A percentile compares a stretch with the other conserved stretches of the same genome.
Evolutionary conservation across 1,140 invertebrate species (phyloP).

Genomic region (Drosophila melanogaster): Release_6_plus_ISO1_MT NT_037436.4:18401501-18402000

Average conservation of each 20-base stretch:
- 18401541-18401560: background rate
- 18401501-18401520: no score
- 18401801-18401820: no score
- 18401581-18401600: slow-evolving; percentile 2
- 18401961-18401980: slow-evolving; percentile 20
- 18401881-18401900: background rate
- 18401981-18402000: slow-evolving; percentile 31
- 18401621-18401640: background rate
- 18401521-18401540: background rate
- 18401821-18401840: background rate
- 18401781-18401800: background rate
- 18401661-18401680: background rate
- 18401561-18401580: background rate
- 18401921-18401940: background rate
- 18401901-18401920: slow-evolving; percentile 8
- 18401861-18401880: slow-evolving; percentile 10
- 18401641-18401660: background rate
- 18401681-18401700: no score
- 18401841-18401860: background rate
- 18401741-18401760: no score
- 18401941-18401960: slow-evolving; percentile 33
- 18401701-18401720: no score
- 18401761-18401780: no score
- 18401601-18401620: background rate
- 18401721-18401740: no score